phyloP scores from a whole-genome alignment of 1,140 invertebrate species.

The Sipha flava region DNA sequence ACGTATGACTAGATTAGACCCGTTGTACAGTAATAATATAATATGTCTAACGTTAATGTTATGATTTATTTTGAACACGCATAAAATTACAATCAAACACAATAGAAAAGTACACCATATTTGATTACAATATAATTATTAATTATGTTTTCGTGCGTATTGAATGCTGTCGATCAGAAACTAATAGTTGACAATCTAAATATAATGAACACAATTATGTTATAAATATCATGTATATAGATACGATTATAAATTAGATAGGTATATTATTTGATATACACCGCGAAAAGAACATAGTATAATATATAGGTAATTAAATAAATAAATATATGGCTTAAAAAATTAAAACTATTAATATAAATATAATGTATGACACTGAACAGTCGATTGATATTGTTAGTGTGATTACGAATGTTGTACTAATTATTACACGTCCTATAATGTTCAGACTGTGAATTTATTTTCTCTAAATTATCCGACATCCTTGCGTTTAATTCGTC shows the following conservation, averaged over 20 bases:
- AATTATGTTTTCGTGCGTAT: not conserved
- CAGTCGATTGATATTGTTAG: not conserved
- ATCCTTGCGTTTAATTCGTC: constrained; percentile 46
- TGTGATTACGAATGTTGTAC: not conserved
- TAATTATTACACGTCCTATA: constrained; percentile 40
- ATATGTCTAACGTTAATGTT: too few relatives aligned
- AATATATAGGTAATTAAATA: not conserved
- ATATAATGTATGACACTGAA: constrained; percentile 10
- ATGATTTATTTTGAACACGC: too few relatives aligned
- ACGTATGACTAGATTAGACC: too few relatives aligned
- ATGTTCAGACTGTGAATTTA: constrained; percentile 45
- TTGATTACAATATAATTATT: not conserved
- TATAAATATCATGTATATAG: constrained; percentile 10
- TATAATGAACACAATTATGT: constrained; percentile 7
- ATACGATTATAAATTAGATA: too few relatives aligned
- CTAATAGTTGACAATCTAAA: not conserved
- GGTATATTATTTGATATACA: not conserved
- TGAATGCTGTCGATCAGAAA: not conserved
- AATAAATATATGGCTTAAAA: not conserved
- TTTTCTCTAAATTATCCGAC: constrained; percentile 45
- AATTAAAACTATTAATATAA: constrained; percentile 9
- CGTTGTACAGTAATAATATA: too few relatives aligned
- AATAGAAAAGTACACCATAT: not conserved
- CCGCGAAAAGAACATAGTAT: not conserved
- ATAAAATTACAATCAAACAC: not conserved